These are phyloP conservation scores for Pteropus alecto DNA, from an alignment of 2,113 vertebrate species.

Conservation along the genomic window DNA sequence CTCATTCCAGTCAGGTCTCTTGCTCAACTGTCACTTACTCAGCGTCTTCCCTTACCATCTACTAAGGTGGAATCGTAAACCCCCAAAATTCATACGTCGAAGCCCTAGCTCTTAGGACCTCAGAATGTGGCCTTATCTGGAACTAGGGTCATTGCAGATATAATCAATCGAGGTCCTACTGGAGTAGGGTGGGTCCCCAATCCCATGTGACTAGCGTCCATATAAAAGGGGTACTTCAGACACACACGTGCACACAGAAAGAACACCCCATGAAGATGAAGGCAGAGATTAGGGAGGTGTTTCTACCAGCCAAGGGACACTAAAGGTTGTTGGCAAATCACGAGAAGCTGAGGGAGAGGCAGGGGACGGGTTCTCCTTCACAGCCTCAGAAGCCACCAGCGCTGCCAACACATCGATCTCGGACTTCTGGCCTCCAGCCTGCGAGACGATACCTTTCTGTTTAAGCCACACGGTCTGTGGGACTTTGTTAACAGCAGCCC, in stretches of 20 bases:
- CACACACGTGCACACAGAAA: background rate
- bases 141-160: background rate
- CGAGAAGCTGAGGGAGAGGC: background rate
- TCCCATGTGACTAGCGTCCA: background rate
- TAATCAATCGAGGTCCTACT: too few relatives aligned
- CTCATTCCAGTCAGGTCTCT: background rate
- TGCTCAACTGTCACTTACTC: background rate
- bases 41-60: background rate
- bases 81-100: background rate
- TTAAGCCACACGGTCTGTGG: too few relatives aligned
- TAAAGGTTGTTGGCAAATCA: rapidly evolving
- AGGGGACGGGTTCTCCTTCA: rapidly evolving
- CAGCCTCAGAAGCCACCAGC: background rate
- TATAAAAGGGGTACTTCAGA: background rate
- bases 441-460: background rate
- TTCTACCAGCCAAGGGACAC: background rate
- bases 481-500: background rate
- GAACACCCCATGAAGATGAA: rapidly evolving
- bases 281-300: too few relatives aligned
- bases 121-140: background rate
- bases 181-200: background rate
- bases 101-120: background rate
- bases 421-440: background rate
- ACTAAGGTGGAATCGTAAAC: background rate
- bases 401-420: too few relatives aligned